phyloP scores from a whole-genome alignment of 2,888 invertebrate species.

The Tyria jacobaeae region DNA sequence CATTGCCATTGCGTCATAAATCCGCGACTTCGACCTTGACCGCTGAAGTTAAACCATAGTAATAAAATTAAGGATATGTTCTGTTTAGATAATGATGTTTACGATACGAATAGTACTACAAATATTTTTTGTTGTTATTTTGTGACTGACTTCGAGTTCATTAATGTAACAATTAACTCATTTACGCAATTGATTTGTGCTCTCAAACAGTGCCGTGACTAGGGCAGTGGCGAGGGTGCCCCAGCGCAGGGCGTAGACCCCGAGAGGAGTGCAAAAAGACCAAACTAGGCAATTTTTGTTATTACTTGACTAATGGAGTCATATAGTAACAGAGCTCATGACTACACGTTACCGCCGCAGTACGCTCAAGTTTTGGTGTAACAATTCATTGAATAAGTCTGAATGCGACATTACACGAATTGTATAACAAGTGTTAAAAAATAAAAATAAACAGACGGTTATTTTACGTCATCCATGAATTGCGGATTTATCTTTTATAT shows the following conservation, averaged over 20 bases:
- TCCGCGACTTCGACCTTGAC: constrained; percentile 61
- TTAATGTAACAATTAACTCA: too few relatives aligned
- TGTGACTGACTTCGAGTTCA: too few relatives aligned
- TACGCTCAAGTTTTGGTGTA: constrained; percentile 29
- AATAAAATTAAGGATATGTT: constrained; percentile 46
- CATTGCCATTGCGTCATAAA: constrained; percentile 57
- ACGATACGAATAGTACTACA: constrained; percentile 3
- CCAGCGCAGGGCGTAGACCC: too few relatives aligned
- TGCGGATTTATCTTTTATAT: constrained; percentile 25
- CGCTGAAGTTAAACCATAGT: constrained; percentile 54
- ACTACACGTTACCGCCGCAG: constrained; percentile 56
- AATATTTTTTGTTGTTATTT: too few relatives aligned
- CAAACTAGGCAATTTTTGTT: too few relatives aligned
- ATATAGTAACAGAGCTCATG: constrained; percentile 33
- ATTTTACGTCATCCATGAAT: constrained; percentile 36
- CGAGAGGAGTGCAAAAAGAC: too few relatives aligned
- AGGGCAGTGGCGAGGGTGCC: too few relatives aligned
- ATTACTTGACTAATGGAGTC: too few relatives aligned
- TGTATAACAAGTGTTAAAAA: constrained; percentile 53
- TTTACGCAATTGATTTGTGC: not conserved
- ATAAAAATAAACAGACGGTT: constrained; percentile 38
- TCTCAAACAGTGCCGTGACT: too few relatives aligned
- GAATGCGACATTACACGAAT: constrained; percentile 43
- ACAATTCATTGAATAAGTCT: constrained; percentile 48
- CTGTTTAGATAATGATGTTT: constrained; percentile 32